Percentiles rank a stretch among this genome's conserved stretches.
Conservation (phyloP, 2,888 invertebrate species). For the Synanthedon formicaeformis region DNA sequence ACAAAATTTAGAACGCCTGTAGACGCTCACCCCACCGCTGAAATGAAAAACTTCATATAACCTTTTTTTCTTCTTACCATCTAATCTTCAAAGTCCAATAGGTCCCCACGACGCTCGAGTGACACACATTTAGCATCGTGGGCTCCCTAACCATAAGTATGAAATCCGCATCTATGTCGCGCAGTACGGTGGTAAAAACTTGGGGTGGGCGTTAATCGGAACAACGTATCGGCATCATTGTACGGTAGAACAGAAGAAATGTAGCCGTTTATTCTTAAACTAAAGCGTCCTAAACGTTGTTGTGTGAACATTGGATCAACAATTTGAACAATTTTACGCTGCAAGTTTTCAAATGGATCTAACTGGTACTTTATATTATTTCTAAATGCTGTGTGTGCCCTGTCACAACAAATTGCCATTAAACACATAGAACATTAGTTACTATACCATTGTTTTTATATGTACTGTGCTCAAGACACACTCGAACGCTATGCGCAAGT, state of each 20-base stretch:
- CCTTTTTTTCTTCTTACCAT: too few relatives aligned
- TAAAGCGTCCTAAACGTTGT: not conserved
- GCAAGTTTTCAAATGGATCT: not conserved
- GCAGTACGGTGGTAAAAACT: not conserved
- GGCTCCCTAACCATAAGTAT: too few relatives aligned
- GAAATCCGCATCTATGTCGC: not conserved
- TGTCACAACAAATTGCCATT: too few relatives aligned
- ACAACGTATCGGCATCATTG: not conserved
- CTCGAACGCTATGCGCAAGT: slow-evolving; percentile 1
- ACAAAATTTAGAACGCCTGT: too few relatives aligned
- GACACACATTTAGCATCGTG: too few relatives aligned
- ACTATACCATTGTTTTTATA: not conserved
- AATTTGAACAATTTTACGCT: not conserved
- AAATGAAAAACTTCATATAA: too few relatives aligned
- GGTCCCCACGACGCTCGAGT: too few relatives aligned
- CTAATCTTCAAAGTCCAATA: too few relatives aligned
- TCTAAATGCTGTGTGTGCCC: too few relatives aligned
- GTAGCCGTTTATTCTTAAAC: not conserved
- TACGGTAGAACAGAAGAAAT: not conserved
- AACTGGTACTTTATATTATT: not conserved
- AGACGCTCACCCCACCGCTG: too few relatives aligned
- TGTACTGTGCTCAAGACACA: not conserved
- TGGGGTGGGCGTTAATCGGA: not conserved
- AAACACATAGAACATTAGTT: too few relatives aligned
- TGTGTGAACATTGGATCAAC: too few relatives aligned